Evolutionary conservation across 1,140 invertebrate genomes (phyloP).

Genomic region (Ostrea denselamellosa): DNA sequence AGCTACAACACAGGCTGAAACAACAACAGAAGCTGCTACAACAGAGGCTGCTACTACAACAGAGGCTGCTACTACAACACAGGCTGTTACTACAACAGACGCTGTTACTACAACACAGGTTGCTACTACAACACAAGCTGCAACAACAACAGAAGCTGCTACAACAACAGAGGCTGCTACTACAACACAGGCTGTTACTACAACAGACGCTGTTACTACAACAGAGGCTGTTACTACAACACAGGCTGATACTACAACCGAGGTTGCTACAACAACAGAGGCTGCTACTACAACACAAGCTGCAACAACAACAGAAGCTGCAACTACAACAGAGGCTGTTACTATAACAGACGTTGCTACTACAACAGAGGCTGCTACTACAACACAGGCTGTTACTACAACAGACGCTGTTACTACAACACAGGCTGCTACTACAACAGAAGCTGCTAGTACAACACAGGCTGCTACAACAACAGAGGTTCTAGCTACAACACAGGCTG

Average conservation of each 20-base stretch:
- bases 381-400: background rate
- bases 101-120: no score
- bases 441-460: background rate
- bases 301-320: constrained; percentile 18
- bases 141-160: no score
- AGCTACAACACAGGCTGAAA: no score
- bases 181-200: background rate
- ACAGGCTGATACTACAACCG: background rate
- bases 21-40: no score
- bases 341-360: background rate
- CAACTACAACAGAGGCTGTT: background rate
- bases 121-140: no score
- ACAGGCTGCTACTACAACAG: background rate
- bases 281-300: background rate
- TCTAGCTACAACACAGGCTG: background rate
- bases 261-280: background rate
- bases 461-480: background rate
- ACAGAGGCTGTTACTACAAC: background rate
- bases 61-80: no score
- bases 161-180: background rate
- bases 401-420: background rate
- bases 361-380: background rate
- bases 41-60: no score
- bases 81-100: no score
- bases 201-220: background rate